phyloP scores from a whole-genome alignment of 2,888 invertebrate genomes.

The Hyppa rectilinea region DNA sequence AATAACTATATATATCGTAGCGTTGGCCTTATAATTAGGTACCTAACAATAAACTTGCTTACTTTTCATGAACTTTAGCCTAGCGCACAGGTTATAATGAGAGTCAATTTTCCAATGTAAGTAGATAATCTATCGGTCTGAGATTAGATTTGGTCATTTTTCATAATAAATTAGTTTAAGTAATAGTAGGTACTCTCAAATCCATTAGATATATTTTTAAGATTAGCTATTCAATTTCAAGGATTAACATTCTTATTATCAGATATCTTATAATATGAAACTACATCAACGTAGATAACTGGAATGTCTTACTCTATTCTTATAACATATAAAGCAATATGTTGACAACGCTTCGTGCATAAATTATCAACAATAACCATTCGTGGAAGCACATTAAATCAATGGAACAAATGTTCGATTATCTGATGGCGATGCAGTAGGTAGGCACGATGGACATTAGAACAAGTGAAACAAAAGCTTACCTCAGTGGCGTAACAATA shows the following conservation, averaged over 20 bases:
- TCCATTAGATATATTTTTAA: slow-evolving; percentile 39
- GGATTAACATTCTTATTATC: slow-evolving; percentile 53
- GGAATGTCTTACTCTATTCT: slow-evolving; percentile 50
- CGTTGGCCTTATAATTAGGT: slow-evolving; percentile 41
- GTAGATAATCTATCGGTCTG: slow-evolving; percentile 32
- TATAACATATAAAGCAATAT: slow-evolving; percentile 67
- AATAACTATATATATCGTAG: slow-evolving; percentile 37
- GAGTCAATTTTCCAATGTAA: slow-evolving; percentile 20
- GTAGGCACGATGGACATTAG: slow-evolving; percentile 26
- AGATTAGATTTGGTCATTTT: slow-evolving; percentile 61
- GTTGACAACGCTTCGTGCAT: slow-evolving; percentile 71
- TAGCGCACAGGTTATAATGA: slow-evolving; percentile 32
- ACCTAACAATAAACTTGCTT: slow-evolving; percentile 47
- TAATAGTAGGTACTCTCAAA: slow-evolving; percentile 50
- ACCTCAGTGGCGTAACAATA: no score
- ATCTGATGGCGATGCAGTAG: slow-evolving; percentile 52
- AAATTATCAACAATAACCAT: slow-evolving; percentile 76
- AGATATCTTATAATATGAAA: slow-evolving; percentile 48
- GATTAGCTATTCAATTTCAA: slow-evolving; percentile 38
- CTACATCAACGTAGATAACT: slow-evolving; percentile 55
- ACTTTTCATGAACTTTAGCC: slow-evolving; percentile 31
- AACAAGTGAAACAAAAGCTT: slow-evolving; percentile 6
- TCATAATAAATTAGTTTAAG: slow-evolving; percentile 32
- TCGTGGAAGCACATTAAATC: slow-evolving; percentile 85
- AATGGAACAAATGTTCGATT: slow-evolving; percentile 73